A percentile compares a stretch with the other conserved stretches of the same genome.
These are phyloP conservation scores for Luehdorfia chinensis DNA, from an alignment of 1,140 invertebrate species.

Conservation along the genomic window DNA sequence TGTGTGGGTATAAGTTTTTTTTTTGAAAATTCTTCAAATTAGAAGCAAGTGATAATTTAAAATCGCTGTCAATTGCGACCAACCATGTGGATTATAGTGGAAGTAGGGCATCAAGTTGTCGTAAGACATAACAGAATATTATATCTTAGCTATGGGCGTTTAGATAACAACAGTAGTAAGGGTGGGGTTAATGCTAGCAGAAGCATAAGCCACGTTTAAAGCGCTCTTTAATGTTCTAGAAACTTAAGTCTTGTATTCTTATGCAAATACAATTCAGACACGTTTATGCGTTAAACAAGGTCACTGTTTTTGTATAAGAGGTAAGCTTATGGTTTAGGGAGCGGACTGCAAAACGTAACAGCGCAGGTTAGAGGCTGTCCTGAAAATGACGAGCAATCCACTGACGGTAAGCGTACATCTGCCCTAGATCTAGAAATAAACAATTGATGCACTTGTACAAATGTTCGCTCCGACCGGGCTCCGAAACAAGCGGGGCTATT, in stretches of 20 bases:
- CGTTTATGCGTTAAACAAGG: background rate
- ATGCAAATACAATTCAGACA: background rate
- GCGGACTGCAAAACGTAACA: too few relatives aligned
- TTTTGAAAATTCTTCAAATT: too few relatives aligned
- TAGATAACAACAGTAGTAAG: constrained; percentile 11
- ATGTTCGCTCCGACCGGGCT: too few relatives aligned
- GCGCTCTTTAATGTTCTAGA: constrained; percentile 14
- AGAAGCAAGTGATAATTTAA: too few relatives aligned
- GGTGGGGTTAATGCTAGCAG: constrained; percentile 11
- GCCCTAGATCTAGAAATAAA: background rate
- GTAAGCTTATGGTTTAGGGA: background rate
- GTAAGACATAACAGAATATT: constrained; percentile 14
- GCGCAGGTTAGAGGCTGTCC: background rate
- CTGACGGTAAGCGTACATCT: too few relatives aligned
- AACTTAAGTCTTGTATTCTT: background rate
- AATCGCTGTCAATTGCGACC: background rate
- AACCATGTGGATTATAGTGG: background rate
- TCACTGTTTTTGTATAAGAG: background rate
- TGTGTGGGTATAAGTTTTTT: too few relatives aligned
- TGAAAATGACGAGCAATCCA: too few relatives aligned
- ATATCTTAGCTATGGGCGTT: constrained; percentile 4
- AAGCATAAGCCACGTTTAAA: constrained; percentile 14
- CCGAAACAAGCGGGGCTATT: too few relatives aligned
- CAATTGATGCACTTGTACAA: too few relatives aligned
- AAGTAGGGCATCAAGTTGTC: constrained; percentile 14